Percentiles rank a stretch among this genome's conserved stretches.
Conservation (phyloP, 2,113 vertebrate species). For the Dolichallabes microphthalmus region DNA sequence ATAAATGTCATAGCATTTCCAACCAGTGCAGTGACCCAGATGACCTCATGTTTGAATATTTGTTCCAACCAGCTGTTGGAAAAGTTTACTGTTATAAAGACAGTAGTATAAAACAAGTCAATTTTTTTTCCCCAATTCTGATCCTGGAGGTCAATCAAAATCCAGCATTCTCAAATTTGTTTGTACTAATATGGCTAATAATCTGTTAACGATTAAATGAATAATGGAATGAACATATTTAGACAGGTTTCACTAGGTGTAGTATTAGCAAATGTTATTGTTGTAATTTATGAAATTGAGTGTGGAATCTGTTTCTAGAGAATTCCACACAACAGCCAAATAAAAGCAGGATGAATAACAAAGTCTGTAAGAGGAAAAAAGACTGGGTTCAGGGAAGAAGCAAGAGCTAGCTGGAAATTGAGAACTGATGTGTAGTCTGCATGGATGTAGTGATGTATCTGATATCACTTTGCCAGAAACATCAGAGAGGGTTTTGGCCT, state of each 20-base stretch:
- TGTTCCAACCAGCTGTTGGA: not conserved
- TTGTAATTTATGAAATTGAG: not conserved
- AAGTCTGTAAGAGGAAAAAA: not conserved
- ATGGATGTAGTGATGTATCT: not conserved
- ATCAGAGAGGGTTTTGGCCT: not conserved
- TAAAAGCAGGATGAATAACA: not conserved
- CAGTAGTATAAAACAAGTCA: not conserved
- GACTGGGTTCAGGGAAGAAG: not conserved
- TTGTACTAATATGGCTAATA: not conserved
- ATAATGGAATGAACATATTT: not conserved
- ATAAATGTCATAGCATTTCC: not conserved
- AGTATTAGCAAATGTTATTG: not conserved
- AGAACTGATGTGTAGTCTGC: not conserved
- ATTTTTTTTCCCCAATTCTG: not conserved
- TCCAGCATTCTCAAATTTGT: not conserved
- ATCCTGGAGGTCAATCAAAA: not conserved
- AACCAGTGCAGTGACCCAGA: not conserved
- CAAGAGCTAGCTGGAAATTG: not conserved
- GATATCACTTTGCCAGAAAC: not conserved
- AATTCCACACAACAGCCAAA: not conserved
- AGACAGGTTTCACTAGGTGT: not conserved
- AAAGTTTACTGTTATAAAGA: not conserved
- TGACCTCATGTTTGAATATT: not conserved
- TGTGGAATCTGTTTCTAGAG: not conserved
- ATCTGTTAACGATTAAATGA: not conserved